Percentiles rank a stretch among this genome's conserved stretches.
These are phyloP conservation scores for Sesia bembeciformis DNA, from an alignment of 2,888 invertebrate genomes.

Conservation along the genomic window DNA sequence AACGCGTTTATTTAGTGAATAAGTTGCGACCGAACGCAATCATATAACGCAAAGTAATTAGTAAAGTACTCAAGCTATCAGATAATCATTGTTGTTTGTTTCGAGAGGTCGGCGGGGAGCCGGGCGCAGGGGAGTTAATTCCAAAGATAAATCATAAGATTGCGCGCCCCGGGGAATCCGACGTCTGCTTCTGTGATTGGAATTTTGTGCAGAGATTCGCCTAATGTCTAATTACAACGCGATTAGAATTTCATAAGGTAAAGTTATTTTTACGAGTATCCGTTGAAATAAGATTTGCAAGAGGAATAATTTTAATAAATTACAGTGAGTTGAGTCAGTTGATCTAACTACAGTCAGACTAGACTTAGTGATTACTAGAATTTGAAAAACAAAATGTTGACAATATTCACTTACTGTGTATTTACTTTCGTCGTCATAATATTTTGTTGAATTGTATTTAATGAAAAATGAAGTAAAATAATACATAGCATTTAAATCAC, in stretches of 20 bases:
- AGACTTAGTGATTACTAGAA: no score
- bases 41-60: slow-evolving; percentile 10
- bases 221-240: not conserved
- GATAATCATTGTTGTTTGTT: slow-evolving; percentile 9
- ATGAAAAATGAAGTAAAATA: no score
- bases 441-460: no score
- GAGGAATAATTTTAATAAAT: no score
- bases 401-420: no score
- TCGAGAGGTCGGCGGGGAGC: not conserved
- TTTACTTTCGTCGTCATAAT: no score
- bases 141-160: slow-evolving; percentile 6
- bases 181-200: not conserved
- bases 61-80: slow-evolving; percentile 9
- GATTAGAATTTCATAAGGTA: not conserved
- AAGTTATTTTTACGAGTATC: not conserved
- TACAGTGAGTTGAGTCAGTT: no score
- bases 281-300: no score
- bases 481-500: no score
- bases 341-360: no score
- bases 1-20: slow-evolving; percentile 16
- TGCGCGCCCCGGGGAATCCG: slow-evolving; percentile 3
- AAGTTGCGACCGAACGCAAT: slow-evolving; percentile 9
- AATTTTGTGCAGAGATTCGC: not conserved
- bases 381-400: no score
- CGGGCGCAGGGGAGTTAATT: not conserved